A percentile compares a stretch with the other conserved stretches of the same genome.
phyloP scores from a whole-genome alignment of 2,888 invertebrate species.

The Acholoe squamosa region DNA sequence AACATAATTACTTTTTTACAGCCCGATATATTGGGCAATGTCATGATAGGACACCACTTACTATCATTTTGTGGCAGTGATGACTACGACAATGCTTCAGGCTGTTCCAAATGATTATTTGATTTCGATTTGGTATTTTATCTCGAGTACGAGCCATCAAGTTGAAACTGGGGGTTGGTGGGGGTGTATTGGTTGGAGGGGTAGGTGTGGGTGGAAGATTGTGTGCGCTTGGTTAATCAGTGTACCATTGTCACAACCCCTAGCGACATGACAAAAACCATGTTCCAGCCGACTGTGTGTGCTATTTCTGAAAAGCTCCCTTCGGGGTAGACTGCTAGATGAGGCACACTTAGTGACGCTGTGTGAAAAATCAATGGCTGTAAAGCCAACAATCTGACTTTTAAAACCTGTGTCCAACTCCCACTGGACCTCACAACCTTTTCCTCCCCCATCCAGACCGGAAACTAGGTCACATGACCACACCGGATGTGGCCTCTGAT shows the following conservation, averaged over 20 bases:
- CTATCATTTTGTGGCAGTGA: no score
- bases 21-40: no score
- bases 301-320: not conserved
- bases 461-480: conserved; percentile 34
- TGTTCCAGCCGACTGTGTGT: not conserved
- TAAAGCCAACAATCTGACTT: conserved; percentile 3
- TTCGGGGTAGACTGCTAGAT: not conserved
- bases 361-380: not conserved
- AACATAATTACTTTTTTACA: no score
- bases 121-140: no score
- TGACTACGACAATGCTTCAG: no score
- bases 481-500: not conserved
- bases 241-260: not conserved
- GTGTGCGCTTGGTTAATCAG: not conserved
- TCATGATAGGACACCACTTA: no score
- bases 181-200: not conserved
- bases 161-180: not conserved
- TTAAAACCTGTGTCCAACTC: not conserved
- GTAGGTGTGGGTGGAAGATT: not conserved
- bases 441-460: not conserved
- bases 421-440: not conserved
- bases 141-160: no score
- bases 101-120: no score
- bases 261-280: not conserved
- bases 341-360: not conserved